Evolutionary conservation across 2,888 invertebrate genomes (phyloP).

Genomic region (Cephus pygmeus): DNA sequence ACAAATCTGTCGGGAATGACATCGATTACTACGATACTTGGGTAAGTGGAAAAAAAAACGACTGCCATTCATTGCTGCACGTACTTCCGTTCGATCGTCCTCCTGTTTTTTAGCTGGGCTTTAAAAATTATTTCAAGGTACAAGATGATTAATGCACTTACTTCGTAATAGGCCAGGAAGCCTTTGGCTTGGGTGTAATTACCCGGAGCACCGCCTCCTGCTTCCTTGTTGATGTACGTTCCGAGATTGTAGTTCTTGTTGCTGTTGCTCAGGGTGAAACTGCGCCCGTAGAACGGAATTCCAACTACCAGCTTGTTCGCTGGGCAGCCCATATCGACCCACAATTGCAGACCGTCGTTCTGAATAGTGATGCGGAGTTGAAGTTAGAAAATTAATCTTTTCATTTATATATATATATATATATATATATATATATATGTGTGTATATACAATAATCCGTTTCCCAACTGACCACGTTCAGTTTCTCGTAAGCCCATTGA

Average conservation of each 20-base stretch:
- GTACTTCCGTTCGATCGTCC: not conserved
- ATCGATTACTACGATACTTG: not conserved
- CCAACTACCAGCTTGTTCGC: conserved; percentile 89
- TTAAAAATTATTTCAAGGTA: not conserved
- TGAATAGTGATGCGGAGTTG: conserved; percentile 50
- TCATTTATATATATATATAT: no score
- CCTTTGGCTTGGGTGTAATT: conserved; percentile 89
- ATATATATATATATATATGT: not conserved
- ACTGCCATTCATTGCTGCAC: not conserved
- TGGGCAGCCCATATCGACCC: conserved; percentile 91
- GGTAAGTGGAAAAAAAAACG: no score
- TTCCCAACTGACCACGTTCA: conserved; percentile 81
- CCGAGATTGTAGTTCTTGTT: conserved; percentile 86
- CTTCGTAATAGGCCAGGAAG: conserved; percentile 88
- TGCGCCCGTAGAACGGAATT: conserved; percentile 89
- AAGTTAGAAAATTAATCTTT: not conserved
- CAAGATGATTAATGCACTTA: conserved; percentile 50
- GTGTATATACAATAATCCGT: not conserved
- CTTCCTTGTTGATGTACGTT: conserved; percentile 91
- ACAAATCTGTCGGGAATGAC: conserved; percentile 74
- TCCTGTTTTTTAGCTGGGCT: not conserved
- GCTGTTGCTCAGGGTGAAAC: conserved; percentile 83
- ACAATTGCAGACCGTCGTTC: conserved; percentile 88
- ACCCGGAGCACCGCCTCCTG: conserved; percentile 87
- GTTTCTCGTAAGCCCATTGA: conserved; percentile 88